Evolutionary conservation across 2,888 invertebrate genomes (phyloP).

Genomic region (Plagodis dolabraria): DNA sequence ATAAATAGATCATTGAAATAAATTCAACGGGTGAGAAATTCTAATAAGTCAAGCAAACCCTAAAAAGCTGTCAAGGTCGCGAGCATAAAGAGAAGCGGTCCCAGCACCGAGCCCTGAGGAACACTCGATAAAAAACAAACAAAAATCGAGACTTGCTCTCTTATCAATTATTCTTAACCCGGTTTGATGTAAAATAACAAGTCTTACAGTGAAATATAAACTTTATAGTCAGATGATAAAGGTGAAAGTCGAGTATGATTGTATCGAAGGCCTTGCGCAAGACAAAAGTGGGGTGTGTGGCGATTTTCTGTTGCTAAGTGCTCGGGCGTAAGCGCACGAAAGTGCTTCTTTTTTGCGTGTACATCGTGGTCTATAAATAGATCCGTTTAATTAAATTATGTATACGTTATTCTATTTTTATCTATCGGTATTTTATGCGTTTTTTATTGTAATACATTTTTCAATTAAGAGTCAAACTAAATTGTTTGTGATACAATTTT

Average conservation of each 20-base stretch:
- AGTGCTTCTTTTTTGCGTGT: slow-evolving; percentile 23
- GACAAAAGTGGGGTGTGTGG: slow-evolving; percentile 58
- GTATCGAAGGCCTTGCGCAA: slow-evolving; percentile 57
- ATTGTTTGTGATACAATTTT: no score
- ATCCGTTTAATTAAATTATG: slow-evolving; percentile 6
- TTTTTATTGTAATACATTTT: no score
- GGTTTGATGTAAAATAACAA: slow-evolving; percentile 48
- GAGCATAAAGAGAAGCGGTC: slow-evolving; percentile 29
- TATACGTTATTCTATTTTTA: slow-evolving; percentile 4
- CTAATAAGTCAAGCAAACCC: slow-evolving; percentile 16
- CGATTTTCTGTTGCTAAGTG: slow-evolving; percentile 61
- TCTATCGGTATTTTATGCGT: background rate
- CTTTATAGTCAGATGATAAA: slow-evolving; percentile 3
- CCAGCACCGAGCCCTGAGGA: slow-evolving; percentile 42
- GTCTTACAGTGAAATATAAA: slow-evolving; percentile 4
- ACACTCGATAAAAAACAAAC: slow-evolving; percentile 40
- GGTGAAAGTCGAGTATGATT: slow-evolving; percentile 28
- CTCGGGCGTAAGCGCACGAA: slow-evolving; percentile 12
- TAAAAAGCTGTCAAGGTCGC: slow-evolving; percentile 21
- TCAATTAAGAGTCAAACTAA: no score
- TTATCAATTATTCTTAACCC: slow-evolving; percentile 60
- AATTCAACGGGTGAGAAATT: background rate
- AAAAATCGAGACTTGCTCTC: slow-evolving; percentile 48
- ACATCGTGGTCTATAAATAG: slow-evolving; percentile 2
- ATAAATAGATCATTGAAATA: no score